Base-by-base conservation (phyloP, 1,140 invertebrate genomes). In the Panagrolaimus sp. region DNA sequence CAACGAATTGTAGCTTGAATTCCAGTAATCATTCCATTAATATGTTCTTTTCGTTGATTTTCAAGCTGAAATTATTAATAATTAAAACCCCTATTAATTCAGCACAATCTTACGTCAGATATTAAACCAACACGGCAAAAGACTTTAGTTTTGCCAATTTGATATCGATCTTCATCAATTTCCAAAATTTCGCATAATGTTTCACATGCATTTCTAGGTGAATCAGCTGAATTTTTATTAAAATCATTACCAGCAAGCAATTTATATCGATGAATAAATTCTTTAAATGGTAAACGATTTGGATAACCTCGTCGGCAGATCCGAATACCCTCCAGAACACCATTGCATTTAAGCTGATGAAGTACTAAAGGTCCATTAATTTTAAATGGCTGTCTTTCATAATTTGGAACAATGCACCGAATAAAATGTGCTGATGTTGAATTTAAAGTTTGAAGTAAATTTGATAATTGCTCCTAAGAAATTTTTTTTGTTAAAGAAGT, bases 291-390 rank as follows among this genome's bases (percentile, higher is more conserved):
- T 79, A 96, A 87, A 53, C 94, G 87, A n/a, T 96, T 90, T 0
- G 95, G 95, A 83, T 95, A 99, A 3, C 96, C 96, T 23, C 89
- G 89, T 83, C 96, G 93, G 3, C 95, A 86, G 57, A 98, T 98
- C 73, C 90, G 88, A 69, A 98, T 95, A 8, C 94, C 98, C 80
- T 98, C 94, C 73, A 98, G 83, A 90, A 98, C 95, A 53, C 94
- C 94, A 67, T 80, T 80, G 80, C 95, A 96, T 13, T 92, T 86
- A 1, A 99, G 85, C 83, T 99, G 96, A 70, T 96, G 91, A 31
- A 96, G 84, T 0, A 98, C 93, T 51, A 94, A 90, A 0, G 90
- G 89, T 88, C 93, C 92, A 80, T 98, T 93, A 84, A 98, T 95
- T 76, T 89, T 88, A 88, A 96, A 92, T 0, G 96, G 89, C 0